Percentiles rank a stretch among this genome's conserved stretches.
phyloP scores from a whole-genome alignment of 2,888 invertebrate species.

The Eudasyphora cyanicolor region DNA sequence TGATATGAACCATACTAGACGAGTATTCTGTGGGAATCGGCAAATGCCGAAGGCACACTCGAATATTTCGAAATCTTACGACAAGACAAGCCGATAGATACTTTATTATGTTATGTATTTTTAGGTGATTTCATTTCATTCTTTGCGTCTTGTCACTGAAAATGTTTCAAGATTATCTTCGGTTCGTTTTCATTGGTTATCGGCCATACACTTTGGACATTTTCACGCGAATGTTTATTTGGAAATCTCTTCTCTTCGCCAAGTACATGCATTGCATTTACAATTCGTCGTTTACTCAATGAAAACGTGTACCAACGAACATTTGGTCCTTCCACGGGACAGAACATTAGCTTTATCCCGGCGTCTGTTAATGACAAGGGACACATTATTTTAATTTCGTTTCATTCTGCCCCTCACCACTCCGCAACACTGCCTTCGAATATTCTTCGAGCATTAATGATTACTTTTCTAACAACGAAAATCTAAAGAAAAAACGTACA shows the following conservation, averaged over 20 bases:
- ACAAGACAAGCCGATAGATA: too few species aligned
- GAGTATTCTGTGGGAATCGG: too few species aligned
- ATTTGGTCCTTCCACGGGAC: constrained; percentile 15
- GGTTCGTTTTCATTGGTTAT: not conserved
- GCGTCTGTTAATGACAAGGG: constrained; percentile 77
- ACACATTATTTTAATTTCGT: constrained; percentile 78
- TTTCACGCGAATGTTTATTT: not conserved
- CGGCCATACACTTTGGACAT: not conserved
- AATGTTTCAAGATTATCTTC: not conserved
- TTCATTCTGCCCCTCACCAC: constrained; percentile 16
- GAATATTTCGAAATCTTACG: too few species aligned
- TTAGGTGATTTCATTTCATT: too few species aligned
- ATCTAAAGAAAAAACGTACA: constrained; percentile 21
- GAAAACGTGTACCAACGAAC: not conserved
- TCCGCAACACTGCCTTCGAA: constrained; percentile 41
- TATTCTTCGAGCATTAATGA: constrained; percentile 63
- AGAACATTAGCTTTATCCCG: constrained; percentile 31
- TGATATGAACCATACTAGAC: too few species aligned
- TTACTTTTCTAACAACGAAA: constrained; percentile 40
- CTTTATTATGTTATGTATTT: too few species aligned
- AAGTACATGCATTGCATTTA: constrained; percentile 36
- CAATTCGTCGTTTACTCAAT: not conserved
- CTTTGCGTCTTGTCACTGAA: too few species aligned
- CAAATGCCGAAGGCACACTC: too few species aligned
- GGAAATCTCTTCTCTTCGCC: not conserved